phyloP scores from a whole-genome alignment of 2,888 invertebrate genomes.

The Morpho helenor region DNA sequence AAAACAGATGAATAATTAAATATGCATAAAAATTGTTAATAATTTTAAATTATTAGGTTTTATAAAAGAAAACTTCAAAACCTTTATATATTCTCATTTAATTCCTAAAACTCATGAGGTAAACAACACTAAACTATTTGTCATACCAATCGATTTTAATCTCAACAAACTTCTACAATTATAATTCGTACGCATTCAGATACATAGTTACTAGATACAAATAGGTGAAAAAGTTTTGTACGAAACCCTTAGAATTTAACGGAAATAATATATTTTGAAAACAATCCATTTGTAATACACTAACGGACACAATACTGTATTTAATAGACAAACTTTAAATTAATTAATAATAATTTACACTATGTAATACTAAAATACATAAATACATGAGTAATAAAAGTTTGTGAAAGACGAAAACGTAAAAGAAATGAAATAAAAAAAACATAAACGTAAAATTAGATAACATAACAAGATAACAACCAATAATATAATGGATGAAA shows the following conservation, averaged over 20 bases:
- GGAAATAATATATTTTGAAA: conserved; percentile 29
- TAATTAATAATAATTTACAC: conserved; percentile 62
- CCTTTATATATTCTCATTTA: conserved; percentile 68
- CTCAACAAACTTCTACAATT: conserved; percentile 42
- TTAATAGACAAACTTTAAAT: conserved; percentile 40
- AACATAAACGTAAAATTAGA: conserved; percentile 68
- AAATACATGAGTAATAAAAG: conserved; percentile 56
- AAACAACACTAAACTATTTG: conserved; percentile 74
- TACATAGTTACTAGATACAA: conserved; percentile 34
- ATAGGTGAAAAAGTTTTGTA: conserved; percentile 26
- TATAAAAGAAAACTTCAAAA: conserved; percentile 39
- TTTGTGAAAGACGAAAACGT: conserved; percentile 49
- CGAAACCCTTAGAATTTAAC: conserved; percentile 24
- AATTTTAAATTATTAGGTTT: too few species aligned
- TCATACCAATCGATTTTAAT: conserved; percentile 59
- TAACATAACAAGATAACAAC: conserved; percentile 75
- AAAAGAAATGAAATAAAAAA: conserved; percentile 43
- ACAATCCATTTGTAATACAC: conserved; percentile 57
- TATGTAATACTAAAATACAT: conserved; percentile 66
- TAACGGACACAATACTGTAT: conserved; percentile 47
- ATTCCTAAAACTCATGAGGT: conserved; percentile 78
- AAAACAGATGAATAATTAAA: too few species aligned
- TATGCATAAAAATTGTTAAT: too few species aligned
- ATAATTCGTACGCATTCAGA: conserved; percentile 41
- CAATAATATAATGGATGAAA: conserved; percentile 40